Evolutionary conservation across 2,797 vertebrate species (phyloP).

Genomic region (Bradypus variegatus): DNA sequence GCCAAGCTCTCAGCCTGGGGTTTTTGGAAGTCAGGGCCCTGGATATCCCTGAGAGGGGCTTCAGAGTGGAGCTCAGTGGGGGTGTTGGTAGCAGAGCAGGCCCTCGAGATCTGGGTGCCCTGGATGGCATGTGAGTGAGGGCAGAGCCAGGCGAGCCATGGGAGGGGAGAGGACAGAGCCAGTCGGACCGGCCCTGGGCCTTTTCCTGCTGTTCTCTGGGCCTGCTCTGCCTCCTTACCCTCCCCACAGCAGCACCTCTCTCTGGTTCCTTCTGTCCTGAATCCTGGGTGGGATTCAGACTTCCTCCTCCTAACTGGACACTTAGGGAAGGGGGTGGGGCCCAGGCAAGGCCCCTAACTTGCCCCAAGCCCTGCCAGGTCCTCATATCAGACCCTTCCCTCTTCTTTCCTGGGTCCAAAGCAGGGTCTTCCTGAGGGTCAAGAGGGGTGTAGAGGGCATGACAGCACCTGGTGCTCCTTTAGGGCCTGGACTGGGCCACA

Average conservation of each 20-base stretch:
- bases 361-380: not conserved
- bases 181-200: not conserved
- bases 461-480: no score
- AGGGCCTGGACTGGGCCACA: not conserved
- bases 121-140: not conserved
- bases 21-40: not conserved
- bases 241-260: not conserved
- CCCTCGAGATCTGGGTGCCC: not conserved
- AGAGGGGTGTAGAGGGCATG: rapidly evolving
- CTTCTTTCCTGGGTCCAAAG: not conserved
- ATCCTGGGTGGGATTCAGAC: not conserved
- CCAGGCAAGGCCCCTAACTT: not conserved
- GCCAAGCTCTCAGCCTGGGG: not conserved
- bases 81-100: not conserved
- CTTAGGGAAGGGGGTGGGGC: not conserved
- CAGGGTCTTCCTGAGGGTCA: not conserved
- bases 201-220: rapidly evolving
- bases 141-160: rapidly evolving
- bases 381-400: no score
- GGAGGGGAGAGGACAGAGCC: no score
- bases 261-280: not conserved
- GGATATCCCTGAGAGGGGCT: not conserved
- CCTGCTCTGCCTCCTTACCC: not conserved
- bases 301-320: not conserved
- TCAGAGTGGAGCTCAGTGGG: not conserved